phyloP scores from a whole-genome alignment of 2,797 vertebrate species.

The Podarcis lilfordi region DNA sequence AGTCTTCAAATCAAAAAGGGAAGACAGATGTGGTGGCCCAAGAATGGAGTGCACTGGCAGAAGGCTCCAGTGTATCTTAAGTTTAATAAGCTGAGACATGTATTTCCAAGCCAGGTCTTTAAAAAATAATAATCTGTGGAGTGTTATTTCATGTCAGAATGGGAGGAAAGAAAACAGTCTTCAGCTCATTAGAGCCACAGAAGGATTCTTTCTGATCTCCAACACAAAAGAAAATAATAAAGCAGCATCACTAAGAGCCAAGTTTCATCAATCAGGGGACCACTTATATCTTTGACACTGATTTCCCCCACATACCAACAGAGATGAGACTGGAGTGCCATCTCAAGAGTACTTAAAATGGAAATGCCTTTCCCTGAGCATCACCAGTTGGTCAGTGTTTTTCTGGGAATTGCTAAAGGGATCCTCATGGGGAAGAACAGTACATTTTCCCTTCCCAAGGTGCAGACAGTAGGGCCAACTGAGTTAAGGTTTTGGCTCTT shows the following conservation, averaged over 20 bases:
- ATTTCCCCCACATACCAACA: not conserved
- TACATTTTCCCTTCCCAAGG: not conserved
- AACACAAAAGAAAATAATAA: slow-evolving; percentile 26
- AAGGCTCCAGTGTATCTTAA: not conserved
- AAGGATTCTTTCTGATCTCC: slow-evolving; percentile 1
- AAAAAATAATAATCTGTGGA: not conserved
- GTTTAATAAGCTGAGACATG: not conserved
- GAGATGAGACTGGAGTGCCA: not conserved
- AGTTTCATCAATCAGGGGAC: not conserved
- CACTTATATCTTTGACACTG: not conserved
- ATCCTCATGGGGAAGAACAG: not conserved
- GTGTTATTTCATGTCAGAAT: not conserved
- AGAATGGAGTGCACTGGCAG: not conserved
- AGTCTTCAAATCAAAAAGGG: not conserved
- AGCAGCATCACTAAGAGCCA: not conserved
- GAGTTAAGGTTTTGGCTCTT: not conserved
- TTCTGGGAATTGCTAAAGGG: not conserved
- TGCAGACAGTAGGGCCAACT: not conserved
- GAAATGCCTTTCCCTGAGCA: not conserved
- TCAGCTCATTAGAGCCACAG: not conserved
- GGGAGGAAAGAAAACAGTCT: not conserved
- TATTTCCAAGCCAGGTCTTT: not conserved
- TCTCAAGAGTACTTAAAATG: not conserved
- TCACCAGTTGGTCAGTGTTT: not conserved
- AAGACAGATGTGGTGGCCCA: not conserved